phyloP scores from a whole-genome alignment of 1,140 invertebrate genomes.

The Meloidogyne exigua region DNA sequence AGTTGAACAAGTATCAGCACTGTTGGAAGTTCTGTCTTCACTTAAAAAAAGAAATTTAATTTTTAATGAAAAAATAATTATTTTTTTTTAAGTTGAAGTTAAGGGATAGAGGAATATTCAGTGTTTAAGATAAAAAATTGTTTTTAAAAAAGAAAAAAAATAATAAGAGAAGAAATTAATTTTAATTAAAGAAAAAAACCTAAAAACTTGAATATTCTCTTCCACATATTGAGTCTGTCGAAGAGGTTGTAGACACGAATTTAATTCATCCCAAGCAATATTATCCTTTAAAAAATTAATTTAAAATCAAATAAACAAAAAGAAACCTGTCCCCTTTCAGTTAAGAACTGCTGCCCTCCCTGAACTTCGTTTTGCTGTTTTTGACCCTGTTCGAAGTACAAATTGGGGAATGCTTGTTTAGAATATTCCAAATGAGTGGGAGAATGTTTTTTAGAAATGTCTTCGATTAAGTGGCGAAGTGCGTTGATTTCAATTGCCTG shows the following conservation, averaged over 20 bases:
- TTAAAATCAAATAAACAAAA: background rate
- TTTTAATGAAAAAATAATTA: too few relatives aligned
- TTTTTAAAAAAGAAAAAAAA: background rate
- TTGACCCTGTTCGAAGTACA: background rate
- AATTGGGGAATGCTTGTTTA: background rate
- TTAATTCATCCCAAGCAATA: slow-evolving; percentile 20
- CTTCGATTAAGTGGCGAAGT: slow-evolving; percentile 54
- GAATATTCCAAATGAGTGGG: background rate
- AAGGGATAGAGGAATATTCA: too few relatives aligned
- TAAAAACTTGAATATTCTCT: slow-evolving; percentile 24
- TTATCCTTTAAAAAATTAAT: slow-evolving; percentile 36
- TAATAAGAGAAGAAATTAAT: too few relatives aligned
- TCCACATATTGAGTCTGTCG: background rate
- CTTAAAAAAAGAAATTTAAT: too few relatives aligned
- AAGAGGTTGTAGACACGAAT: background rate
- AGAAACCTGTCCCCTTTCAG: slow-evolving; percentile 33
- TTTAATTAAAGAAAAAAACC: background rate
- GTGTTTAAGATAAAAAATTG: background rate
- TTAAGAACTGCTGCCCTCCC: background rate
- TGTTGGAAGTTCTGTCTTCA: background rate
- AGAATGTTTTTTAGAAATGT: slow-evolving; percentile 51
- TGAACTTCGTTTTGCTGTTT: too few relatives aligned
- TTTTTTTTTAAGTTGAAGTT: too few relatives aligned
- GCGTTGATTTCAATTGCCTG: slow-evolving; percentile 54
- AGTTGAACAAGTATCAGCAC: background rate